Evolutionary conservation across 2,797 vertebrate genomes (phyloP).

Genomic region (Diceros bicornis): DNA sequence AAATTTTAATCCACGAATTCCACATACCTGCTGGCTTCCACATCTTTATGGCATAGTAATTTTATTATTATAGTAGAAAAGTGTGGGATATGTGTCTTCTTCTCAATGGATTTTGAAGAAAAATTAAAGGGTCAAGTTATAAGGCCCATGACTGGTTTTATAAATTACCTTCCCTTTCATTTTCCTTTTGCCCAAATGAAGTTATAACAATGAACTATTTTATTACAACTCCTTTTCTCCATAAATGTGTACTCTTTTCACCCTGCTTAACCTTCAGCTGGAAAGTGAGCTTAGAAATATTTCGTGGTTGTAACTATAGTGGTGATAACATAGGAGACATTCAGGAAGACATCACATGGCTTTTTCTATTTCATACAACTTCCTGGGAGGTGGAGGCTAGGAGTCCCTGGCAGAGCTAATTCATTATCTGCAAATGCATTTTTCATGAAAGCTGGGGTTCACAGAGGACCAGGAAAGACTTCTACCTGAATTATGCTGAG

Average conservation of each 20-base stretch:
- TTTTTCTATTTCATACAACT: conserved; percentile 63
- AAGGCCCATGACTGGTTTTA: neutral
- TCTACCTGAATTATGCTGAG: conserved; percentile 80
- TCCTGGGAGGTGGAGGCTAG: neutral
- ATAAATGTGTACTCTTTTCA: neutral
- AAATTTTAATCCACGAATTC: neutral
- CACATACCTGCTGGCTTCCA: neutral
- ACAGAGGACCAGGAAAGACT: conserved; percentile 65
- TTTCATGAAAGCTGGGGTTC: conserved; percentile 60
- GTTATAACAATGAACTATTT: conserved; percentile 11
- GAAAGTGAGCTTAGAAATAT: conserved; percentile 11
- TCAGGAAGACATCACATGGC: conserved; percentile 6
- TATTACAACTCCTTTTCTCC: neutral
- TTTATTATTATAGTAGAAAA: neutral
- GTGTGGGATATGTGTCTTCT: neutral
- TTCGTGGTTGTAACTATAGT: conserved; percentile 11
- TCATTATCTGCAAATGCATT: conserved; percentile 23
- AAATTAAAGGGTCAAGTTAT: neutral
- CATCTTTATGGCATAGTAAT: neutral
- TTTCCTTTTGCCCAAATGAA: conserved; percentile 40
- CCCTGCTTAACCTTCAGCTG: conserved; percentile 46
- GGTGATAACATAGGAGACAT: neutral
- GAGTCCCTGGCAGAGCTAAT: conserved; percentile 34
- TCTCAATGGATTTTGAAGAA: neutral
- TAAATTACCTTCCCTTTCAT: neutral